Conservation (phyloP, 2,113 vertebrate species). For the Rutilus rutilus region DNA sequence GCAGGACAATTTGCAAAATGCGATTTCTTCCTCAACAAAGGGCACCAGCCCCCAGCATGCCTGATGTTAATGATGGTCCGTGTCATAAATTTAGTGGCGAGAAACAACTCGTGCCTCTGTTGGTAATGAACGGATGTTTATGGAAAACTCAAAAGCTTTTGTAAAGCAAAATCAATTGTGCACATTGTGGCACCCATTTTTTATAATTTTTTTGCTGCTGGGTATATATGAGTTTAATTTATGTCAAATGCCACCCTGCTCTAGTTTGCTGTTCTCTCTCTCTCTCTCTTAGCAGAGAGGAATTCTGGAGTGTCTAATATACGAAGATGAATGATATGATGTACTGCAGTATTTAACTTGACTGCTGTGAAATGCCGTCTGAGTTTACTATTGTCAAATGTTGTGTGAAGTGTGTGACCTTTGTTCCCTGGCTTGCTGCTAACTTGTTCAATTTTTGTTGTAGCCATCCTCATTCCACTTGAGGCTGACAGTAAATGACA, state of each 20-base stretch:
- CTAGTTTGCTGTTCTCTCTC: constrained; percentile 56
- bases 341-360: constrained; percentile 19
- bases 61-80: constrained; percentile 68
- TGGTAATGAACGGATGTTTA: constrained; percentile 68
- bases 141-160: constrained; percentile 70
- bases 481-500: background rate
- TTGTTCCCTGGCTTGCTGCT: constrained; percentile 20
- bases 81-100: constrained; percentile 70
- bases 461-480: background rate
- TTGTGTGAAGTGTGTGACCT: constrained; percentile 6
- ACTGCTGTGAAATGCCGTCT: background rate
- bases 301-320: constrained; percentile 32
- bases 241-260: constrained; percentile 59
- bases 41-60: constrained; percentile 49
- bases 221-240: constrained; percentile 65
- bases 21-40: constrained; percentile 43
- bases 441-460: background rate
- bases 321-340: constrained; percentile 32
- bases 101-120: constrained; percentile 60
- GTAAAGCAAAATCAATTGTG: constrained; percentile 72
- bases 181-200: constrained; percentile 59
- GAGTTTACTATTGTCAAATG: constrained; percentile 8
- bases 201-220: constrained; percentile 63
- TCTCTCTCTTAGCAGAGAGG: constrained; percentile 21
- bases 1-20: constrained; percentile 22